phyloP scores from a whole-genome alignment of 92 coral and sea anemone genomes.

The Parazoanthus swiftii region DNA sequence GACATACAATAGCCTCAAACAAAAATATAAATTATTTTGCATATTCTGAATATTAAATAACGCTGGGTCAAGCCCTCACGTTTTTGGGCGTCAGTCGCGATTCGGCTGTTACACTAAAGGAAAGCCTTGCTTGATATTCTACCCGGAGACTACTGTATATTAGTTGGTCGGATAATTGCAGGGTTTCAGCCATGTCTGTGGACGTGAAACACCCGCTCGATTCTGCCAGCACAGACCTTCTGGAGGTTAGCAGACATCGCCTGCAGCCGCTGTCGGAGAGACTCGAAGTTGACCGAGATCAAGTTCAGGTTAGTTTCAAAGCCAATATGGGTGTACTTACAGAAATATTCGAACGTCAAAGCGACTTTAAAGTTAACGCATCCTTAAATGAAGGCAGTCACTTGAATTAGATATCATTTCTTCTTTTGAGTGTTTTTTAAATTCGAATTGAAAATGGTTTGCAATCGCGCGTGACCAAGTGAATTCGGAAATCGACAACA shows the following conservation, averaged over 20 bases:
- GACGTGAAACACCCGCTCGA: conserved; percentile 91
- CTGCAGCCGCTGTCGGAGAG: conserved; percentile 86
- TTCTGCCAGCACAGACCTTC: conserved; percentile 81
- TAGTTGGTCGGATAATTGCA: conserved; percentile 41
- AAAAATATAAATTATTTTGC: conserved; percentile 23
- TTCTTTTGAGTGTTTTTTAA: conserved; percentile 8
- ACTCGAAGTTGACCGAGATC: conserved; percentile 88
- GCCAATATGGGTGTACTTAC: conserved; percentile 13
- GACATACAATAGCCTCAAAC: conserved; percentile 18
- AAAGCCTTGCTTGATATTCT: conserved; percentile 23
- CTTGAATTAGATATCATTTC: neutral
- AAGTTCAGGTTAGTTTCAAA: conserved; percentile 77
- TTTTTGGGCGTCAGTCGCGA: conserved; percentile 47
- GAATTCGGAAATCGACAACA: conserved; percentile 41
- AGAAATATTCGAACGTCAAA: neutral
- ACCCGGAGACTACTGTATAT: conserved; percentile 5
- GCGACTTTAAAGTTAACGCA: neutral
- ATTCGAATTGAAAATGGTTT: neutral
- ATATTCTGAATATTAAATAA: conserved; percentile 42
- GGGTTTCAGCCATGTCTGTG: conserved; percentile 72
- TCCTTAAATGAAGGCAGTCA: neutral
- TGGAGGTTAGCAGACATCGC: conserved; percentile 89
- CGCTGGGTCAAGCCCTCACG: conserved; percentile 42
- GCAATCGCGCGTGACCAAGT: conserved; percentile 46
- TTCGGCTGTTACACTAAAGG: conserved; percentile 32